phyloP scores from a whole-genome alignment of 2,113 vertebrate genomes.

The Falco punctatus region DNA sequence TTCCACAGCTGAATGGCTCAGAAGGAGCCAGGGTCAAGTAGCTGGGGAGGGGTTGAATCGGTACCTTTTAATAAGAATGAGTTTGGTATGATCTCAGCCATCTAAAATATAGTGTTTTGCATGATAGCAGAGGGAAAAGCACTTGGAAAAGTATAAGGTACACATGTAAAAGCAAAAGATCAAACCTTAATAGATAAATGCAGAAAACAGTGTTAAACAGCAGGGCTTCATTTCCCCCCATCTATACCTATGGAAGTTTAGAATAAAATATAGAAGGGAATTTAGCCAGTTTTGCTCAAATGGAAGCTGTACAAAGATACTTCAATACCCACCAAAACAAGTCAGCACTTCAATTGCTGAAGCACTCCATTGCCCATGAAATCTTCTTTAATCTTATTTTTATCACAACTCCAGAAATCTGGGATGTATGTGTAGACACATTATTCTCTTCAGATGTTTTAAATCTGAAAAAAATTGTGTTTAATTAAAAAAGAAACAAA shows the following conservation, averaged over 20 bases:
- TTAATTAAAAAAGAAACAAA: neutral
- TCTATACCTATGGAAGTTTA: neutral
- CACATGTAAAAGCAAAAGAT: neutral
- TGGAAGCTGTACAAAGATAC: neutral
- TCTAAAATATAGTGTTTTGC: neutral
- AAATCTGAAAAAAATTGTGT: neutral
- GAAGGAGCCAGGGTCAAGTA: neutral
- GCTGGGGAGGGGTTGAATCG: neutral
- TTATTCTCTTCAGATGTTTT: neutral
- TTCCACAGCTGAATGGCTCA: slow-evolving; percentile 2
- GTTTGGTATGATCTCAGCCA: neutral
- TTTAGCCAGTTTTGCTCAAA: neutral
- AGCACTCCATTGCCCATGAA: neutral
- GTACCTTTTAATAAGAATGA: neutral
- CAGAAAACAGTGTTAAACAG: neutral
- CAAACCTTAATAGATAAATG: neutral
- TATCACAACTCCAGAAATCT: neutral
- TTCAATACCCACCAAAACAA: neutral
- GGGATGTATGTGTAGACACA: neutral
- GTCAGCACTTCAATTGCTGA: neutral
- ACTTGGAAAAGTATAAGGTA: neutral
- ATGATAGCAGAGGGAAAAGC: neutral
- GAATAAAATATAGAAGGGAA: neutral
- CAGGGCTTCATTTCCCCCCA: neutral
- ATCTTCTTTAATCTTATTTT: neutral